Conservation (phyloP, 2,888 invertebrate genomes). For the Pogonocherus hispidulus region DNA sequence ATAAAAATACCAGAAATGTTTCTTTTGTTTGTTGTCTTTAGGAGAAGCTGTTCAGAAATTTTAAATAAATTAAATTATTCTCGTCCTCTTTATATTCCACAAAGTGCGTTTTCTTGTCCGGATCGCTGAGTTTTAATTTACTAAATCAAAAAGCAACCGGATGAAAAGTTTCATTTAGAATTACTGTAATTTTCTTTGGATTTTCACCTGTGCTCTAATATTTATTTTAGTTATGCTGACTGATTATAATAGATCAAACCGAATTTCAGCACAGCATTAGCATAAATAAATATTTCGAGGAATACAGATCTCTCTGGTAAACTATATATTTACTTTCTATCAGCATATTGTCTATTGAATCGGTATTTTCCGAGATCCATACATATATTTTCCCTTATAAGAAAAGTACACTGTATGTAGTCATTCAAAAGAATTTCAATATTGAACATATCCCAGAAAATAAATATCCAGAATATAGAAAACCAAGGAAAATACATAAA, state of each 20-base stretch:
- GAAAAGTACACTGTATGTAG: too few relatives aligned
- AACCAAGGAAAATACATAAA: too few relatives aligned
- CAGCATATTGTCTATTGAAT: too few relatives aligned
- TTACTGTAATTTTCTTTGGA: not conserved
- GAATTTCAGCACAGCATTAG: not conserved
- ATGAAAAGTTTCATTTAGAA: not conserved
- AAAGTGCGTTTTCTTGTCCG: not conserved
- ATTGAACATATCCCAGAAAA: too few relatives aligned
- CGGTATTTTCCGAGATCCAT: too few relatives aligned
- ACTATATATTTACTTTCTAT: conserved; percentile 20
- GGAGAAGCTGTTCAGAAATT: not conserved
- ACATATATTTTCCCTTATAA: too few relatives aligned
- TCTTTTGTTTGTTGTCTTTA: too few relatives aligned
- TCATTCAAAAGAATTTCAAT: too few relatives aligned
- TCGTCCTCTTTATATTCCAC: not conserved
- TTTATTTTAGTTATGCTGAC: not conserved
- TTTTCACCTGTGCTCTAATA: not conserved
- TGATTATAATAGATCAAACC: conserved; percentile 14
- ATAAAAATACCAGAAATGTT: too few relatives aligned
- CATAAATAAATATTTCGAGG: not conserved
- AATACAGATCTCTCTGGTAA: conserved; percentile 4
- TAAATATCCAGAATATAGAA: too few relatives aligned
- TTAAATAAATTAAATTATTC: not conserved
- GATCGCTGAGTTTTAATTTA: not conserved
- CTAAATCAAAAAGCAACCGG: not conserved